phyloP scores from a whole-genome alignment of 2,888 invertebrate species.

The Heliconius charithonia region DNA sequence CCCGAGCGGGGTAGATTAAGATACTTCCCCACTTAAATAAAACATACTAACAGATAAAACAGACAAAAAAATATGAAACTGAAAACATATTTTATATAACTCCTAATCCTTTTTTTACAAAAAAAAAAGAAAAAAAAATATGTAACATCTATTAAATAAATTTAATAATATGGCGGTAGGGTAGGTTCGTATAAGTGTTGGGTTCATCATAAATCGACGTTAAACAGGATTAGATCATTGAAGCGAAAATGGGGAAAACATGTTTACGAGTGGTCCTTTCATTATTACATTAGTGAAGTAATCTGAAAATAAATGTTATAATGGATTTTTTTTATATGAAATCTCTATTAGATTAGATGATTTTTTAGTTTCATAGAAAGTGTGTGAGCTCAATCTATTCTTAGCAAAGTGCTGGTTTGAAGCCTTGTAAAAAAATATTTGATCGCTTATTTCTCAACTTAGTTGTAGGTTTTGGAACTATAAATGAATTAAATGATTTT shows the following conservation, averaged over 20 bases:
- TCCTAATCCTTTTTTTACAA: not conserved
- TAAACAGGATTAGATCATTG: slow-evolving; percentile 27
- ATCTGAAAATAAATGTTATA: slow-evolving; percentile 10
- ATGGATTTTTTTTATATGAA: slow-evolving; percentile 24
- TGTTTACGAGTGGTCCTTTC: slow-evolving; percentile 40
- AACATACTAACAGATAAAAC: no score
- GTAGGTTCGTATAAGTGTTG: slow-evolving; percentile 9
- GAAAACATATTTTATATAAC: not conserved
- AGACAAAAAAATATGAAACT: no score
- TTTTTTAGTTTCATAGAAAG: not conserved
- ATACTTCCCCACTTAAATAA: no score
- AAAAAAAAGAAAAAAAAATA: not conserved
- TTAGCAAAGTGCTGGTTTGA: not conserved
- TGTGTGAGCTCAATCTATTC: not conserved
- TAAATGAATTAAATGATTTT: no score
- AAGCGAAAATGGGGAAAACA: slow-evolving; percentile 42
- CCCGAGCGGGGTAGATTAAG: no score
- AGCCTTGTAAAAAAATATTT: not conserved
- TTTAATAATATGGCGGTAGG: not conserved
- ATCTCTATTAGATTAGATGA: slow-evolving; percentile 22
- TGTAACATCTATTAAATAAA: not conserved
- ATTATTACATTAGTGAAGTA: slow-evolving; percentile 21
- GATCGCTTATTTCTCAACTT: not conserved
- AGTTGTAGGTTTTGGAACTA: not conserved
- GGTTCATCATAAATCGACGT: slow-evolving; percentile 27